Evolutionary conservation across 1,140 invertebrate species (phyloP), one percentile per base, ranked within the genome.

Genomic region (Pentalonia nigronervosa): DNA sequence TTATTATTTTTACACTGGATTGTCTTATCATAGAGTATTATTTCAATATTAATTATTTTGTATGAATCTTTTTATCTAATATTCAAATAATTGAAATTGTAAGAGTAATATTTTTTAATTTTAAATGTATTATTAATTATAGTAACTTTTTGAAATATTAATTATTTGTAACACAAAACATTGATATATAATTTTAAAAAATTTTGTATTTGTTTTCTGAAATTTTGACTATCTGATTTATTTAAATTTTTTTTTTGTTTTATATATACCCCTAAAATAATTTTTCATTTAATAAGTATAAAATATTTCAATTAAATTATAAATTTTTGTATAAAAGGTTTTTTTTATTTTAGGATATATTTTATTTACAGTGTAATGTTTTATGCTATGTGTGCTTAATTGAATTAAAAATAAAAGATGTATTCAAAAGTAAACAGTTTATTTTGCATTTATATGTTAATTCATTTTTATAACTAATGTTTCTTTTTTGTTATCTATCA

Each of bases 1-100:
- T 56, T 67, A 36, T 91, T 53, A 56, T 92, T 84, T 86, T 93
- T 92, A 50, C 7, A 48, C 8, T 60, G 3, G 45, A 91, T 50
- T 83, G 76, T 81, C 36, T 48, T n/a, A 84, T 92, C 53, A 53
- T 83, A 91, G 45, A 30, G n/a, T 84, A 92, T 91, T 91, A 47
- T 91, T 91, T 91, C 20, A 83, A 91, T 83, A 83, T 83, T 91
- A 23, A 83, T 84, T 84, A 36, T 84, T 92, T 84, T 92, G 6
- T 92, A 53, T 92, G 20, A 84, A 84, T 9, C 84, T 84, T 30
- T 50, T 83, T 83, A 23, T 76, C 48, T 45, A 81, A 90, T 23
- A 90, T 45, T 90, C 20, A 36, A 83, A 84, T 92, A 50, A 84
- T 84, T 84, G 48, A 36, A 92, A 84, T 83, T 92, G 76, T 92